Conservation (phyloP, 2,888 invertebrate genomes). For the Dasypogon diadema region DNA sequence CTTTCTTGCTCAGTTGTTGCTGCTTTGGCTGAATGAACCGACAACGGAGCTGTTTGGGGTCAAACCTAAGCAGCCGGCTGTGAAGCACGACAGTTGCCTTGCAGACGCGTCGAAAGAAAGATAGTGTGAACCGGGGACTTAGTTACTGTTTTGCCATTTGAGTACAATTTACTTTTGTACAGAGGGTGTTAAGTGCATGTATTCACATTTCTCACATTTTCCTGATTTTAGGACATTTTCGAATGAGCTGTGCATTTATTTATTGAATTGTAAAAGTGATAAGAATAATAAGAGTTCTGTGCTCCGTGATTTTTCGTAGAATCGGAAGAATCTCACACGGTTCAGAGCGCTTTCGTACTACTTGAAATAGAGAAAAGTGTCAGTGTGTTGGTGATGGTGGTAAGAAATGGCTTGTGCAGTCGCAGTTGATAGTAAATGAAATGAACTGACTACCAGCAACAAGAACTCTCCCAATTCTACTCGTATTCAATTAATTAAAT, state of each 20-base stretch:
- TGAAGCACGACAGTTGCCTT: constrained; percentile 35
- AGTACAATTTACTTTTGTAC: not conserved
- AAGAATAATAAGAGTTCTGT: not conserved
- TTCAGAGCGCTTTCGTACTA: too few species aligned
- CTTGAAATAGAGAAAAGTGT: not conserved
- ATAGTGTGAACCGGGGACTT: not conserved
- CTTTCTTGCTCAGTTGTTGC: constrained; percentile 10
- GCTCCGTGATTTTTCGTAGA: not conserved
- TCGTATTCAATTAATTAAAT: constrained; percentile 52
- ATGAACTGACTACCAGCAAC: not conserved
- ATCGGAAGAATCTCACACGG: too few species aligned
- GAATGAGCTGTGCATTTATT: not conserved
- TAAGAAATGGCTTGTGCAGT: not conserved
- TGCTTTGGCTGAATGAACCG: constrained; percentile 1
- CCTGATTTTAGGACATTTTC: not conserved
- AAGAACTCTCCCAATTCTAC: not conserved
- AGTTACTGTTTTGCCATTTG: not conserved
- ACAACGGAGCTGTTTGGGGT: constrained; percentile 15
- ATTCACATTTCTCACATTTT: not conserved
- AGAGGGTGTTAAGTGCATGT: not conserved
- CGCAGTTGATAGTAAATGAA: not conserved
- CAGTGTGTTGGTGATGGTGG: not conserved
- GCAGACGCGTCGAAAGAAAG: constrained; percentile 7
- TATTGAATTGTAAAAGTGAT: not conserved
- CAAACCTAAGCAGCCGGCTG: constrained; percentile 16